Evolutionary conservation across 2,113 vertebrate genomes (phyloP).

Genomic region (Poecile atricapillus): DNA sequence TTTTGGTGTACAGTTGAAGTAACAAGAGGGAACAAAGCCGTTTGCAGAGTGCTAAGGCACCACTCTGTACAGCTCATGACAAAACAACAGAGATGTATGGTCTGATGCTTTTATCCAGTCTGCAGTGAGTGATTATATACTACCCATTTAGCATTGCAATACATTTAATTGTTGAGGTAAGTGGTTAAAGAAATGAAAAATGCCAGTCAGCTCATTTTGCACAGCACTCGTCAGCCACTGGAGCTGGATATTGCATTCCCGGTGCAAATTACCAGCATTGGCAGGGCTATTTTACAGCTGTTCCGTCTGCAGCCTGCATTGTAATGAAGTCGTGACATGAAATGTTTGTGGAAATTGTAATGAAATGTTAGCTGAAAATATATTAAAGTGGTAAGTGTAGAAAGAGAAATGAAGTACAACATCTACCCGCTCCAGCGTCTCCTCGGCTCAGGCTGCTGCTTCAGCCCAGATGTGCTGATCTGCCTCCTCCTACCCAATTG

Average conservation of each 20-base stretch:
- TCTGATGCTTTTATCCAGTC: background rate
- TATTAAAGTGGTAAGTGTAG: background rate
- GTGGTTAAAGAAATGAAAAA: slow-evolving; percentile 50
- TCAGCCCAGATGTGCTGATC: background rate
- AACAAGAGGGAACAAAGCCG: background rate
- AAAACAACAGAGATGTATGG: slow-evolving; percentile 19
- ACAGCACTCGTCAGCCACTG: background rate
- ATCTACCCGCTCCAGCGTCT: background rate
- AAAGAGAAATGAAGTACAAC: background rate
- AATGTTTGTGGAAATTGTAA: slow-evolving; percentile 43
- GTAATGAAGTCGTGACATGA: slow-evolving; percentile 30
- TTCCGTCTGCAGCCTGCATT: background rate
- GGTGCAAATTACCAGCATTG: slow-evolving; percentile 30
- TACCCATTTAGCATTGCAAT: background rate
- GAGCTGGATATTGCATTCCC: slow-evolving; percentile 15
- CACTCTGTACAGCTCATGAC: background rate
- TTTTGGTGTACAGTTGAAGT: background rate
- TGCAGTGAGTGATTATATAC: slow-evolving; percentile 16
- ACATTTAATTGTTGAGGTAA: slow-evolving; percentile 40
- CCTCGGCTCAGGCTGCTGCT: background rate
- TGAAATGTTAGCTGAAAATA: slow-evolving; percentile 59
- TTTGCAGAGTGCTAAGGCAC: background rate
- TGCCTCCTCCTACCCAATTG: fast-evolving
- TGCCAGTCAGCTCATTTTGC: background rate
- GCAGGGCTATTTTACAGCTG: slow-evolving; percentile 53